Percentiles rank a stretch among this genome's conserved stretches.
Evolutionary conservation across 64 coral and sea anemone genomes (phyloP).

Genomic region (Actinia tenebrosa): DNA sequence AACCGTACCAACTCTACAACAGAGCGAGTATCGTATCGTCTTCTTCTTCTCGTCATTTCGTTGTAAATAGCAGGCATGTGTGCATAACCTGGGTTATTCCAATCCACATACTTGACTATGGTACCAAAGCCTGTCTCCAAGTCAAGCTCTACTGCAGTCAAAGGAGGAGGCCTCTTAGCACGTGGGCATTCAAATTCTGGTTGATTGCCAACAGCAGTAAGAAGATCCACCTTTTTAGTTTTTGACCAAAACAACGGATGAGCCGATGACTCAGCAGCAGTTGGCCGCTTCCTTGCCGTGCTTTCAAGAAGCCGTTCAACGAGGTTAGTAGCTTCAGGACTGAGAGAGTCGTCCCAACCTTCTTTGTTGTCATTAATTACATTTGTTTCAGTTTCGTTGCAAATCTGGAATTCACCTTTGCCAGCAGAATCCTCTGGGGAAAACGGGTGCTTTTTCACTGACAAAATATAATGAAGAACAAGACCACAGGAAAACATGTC

Average conservation of each 20-base stretch:
- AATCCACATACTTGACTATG: too few species aligned
- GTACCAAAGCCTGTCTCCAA: too few species aligned
- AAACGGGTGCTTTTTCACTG: conserved; percentile 17
- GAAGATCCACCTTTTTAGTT: conserved; percentile 12
- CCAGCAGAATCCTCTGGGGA: neutral
- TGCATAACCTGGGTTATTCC: too few species aligned
- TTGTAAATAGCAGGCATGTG: too few species aligned
- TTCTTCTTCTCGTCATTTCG: too few species aligned
- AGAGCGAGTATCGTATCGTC: too few species aligned
- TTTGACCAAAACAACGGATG: conserved; percentile 3
- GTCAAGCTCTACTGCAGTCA: too few species aligned
- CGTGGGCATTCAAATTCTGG: conserved; percentile 12
- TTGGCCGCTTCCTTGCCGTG: neutral
- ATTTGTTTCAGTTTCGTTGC: conserved; percentile 1
- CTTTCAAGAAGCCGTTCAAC: neutral
- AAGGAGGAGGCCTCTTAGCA: too few species aligned
- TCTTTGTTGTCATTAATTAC: neutral
- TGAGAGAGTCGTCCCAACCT: neutral
- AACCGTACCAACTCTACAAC: too few species aligned
- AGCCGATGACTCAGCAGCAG: neutral
- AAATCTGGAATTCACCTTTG: too few species aligned
- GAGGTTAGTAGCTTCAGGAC: conserved; percentile 9
- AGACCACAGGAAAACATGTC: conserved; percentile 16
- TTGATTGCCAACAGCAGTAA: conserved; percentile 17
- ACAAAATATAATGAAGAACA: conserved; percentile 6